Percentiles rank a stretch among this genome's conserved stretches.
Evolutionary conservation across 2,888 invertebrate species (phyloP).

Genomic region (Aricia artaxerxes): DNA sequence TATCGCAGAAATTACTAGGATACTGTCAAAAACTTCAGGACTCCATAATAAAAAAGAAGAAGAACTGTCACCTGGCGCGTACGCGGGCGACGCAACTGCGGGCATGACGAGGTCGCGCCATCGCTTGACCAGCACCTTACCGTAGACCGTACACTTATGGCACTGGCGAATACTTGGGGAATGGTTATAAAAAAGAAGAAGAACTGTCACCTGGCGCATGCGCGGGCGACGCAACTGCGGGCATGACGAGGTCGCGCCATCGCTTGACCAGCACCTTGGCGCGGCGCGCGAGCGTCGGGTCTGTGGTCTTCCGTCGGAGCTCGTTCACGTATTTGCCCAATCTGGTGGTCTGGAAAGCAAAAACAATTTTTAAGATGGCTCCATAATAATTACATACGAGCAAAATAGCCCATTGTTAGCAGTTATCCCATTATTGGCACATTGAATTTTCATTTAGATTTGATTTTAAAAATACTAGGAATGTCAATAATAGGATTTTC

Average conservation of each 20-base stretch:
- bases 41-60: neutral
- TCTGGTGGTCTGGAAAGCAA: conserved; percentile 88
- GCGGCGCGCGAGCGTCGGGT: conserved; percentile 91
- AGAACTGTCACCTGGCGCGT: conserved; percentile 46
- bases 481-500: no score
- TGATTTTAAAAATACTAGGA: no score
- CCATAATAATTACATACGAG: no score
- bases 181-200: neutral
- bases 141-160: no score
- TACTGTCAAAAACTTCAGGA: neutral
- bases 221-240: conserved; percentile 67
- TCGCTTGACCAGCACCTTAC: conserved; percentile 86
- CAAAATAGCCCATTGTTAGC: no score
- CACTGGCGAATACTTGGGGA: neutral
- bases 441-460: no score
- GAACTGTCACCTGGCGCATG: conserved; percentile 49
- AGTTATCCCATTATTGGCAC: no score
- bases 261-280: conserved; percentile 95
- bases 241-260: conserved; percentile 94
- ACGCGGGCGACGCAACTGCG: conserved; percentile 62
- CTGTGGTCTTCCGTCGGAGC: conserved; percentile 90
- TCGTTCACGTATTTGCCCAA: conserved; percentile 96
- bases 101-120: conserved; percentile 94
- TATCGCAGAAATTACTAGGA: neutral
- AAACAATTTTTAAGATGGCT: no score